These are phyloP conservation scores for Synergus itoensis DNA, from an alignment of 2,888 invertebrate species.

Conservation along the genomic window DNA sequence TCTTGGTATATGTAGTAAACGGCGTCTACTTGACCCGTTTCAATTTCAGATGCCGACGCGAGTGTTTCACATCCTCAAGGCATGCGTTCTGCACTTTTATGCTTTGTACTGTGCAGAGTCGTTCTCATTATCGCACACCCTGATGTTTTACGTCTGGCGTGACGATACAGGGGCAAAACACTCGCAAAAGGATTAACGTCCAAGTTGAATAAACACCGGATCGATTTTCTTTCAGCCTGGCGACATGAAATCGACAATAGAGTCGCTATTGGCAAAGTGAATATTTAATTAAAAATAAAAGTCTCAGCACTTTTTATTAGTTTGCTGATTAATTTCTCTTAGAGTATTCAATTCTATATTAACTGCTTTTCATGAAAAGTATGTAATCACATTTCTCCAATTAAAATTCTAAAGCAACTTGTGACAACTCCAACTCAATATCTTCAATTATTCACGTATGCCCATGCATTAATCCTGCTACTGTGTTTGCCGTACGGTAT, in stretches of 20 bases:
- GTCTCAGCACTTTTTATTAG: conserved; percentile 19
- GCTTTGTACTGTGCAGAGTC: not conserved
- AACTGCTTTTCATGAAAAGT: no score
- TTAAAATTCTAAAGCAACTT: not conserved
- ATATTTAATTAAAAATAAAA: conserved; percentile 37
- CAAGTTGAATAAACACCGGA: conserved; percentile 25
- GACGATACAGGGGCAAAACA: conserved; percentile 33
- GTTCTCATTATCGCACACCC: conserved; percentile 31
- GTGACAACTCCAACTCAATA: not conserved
- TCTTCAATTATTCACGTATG: conserved; percentile 17
- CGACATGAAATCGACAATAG: conserved; percentile 34
- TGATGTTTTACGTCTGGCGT: conserved; percentile 36
- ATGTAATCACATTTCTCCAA: not conserved
- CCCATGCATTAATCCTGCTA: not conserved
- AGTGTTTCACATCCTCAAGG: conserved; percentile 16
- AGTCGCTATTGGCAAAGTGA: conserved; percentile 10
- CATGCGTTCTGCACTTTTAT: conserved; percentile 27
- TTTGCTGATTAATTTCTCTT: conserved; percentile 2
- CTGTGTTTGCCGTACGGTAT: conserved; percentile 1
- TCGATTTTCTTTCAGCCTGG: conserved; percentile 40
- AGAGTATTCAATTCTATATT: not conserved
- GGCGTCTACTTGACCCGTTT: conserved; percentile 39
- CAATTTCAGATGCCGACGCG: conserved; percentile 30
- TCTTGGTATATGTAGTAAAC: conserved; percentile 21
- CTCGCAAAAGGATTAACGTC: conserved; percentile 32